Conservation (phyloP, 2,888 invertebrate species). For the Bembecia ichneumoniformis region DNA sequence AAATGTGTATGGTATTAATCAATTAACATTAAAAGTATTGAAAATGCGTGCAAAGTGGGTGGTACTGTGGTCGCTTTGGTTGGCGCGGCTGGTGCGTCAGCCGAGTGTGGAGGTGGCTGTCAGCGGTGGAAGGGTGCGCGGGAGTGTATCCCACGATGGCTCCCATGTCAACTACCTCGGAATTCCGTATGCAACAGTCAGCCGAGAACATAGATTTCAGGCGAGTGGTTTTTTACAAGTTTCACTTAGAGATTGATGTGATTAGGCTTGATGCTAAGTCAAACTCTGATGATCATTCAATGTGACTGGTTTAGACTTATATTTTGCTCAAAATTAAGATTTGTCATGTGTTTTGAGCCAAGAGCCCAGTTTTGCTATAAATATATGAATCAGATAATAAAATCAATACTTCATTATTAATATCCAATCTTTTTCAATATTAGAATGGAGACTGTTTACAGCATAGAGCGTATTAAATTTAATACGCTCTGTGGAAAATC, state of each 20-base stretch:
- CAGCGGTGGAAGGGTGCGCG: constrained; percentile 36
- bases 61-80: constrained; percentile 54
- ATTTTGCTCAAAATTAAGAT: too few species aligned
- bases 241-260: background rate
- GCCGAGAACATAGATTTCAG: constrained; percentile 32
- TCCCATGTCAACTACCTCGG: constrained; percentile 31
- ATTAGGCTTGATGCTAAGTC: too few species aligned
- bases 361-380: too few species aligned
- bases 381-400: too few species aligned
- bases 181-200: constrained; percentile 44
- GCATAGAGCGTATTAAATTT: too few species aligned
- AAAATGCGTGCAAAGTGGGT: constrained; percentile 29
- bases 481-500: too few species aligned
- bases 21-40: background rate
- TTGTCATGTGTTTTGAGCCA: too few species aligned
- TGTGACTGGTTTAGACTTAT: too few species aligned
- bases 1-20: background rate
- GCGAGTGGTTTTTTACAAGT: constrained; percentile 16
- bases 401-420: too few species aligned
- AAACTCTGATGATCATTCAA: too few species aligned
- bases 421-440: too few species aligned
- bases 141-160: constrained; percentile 35
- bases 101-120: constrained; percentile 32
- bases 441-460: too few species aligned
- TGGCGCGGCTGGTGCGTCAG: constrained; percentile 42